Conservation (phyloP, 2,888 invertebrate species). For the Macrophya alboannulata region DNA sequence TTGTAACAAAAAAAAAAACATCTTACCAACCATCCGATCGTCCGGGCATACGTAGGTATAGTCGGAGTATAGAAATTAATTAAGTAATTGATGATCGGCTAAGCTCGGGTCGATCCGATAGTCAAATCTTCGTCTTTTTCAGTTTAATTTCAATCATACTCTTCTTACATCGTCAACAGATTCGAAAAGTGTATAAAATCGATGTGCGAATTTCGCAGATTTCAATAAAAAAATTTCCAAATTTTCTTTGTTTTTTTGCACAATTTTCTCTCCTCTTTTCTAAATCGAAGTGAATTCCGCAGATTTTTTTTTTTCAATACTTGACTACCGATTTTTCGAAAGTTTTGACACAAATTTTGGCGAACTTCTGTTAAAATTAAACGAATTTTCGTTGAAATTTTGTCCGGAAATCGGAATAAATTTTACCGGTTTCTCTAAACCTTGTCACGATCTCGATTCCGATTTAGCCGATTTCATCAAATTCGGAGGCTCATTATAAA, state of each 20-base stretch:
- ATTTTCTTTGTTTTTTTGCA: too few species aligned
- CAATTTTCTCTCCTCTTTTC: too few species aligned
- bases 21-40: not conserved
- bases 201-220: not conserved
- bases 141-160: not conserved
- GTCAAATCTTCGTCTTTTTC: conserved; percentile 2
- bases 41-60: too few species aligned
- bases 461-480: too few species aligned
- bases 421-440: too few species aligned
- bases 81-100: not conserved
- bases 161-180: not conserved
- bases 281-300: not conserved
- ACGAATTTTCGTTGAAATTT: not conserved
- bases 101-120: not conserved
- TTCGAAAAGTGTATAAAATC: not conserved
- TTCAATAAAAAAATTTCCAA: too few species aligned
- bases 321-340: not conserved
- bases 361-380: not conserved
- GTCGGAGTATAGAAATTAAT: not conserved
- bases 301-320: not conserved
- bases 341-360: not conserved
- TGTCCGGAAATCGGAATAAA: too few species aligned
- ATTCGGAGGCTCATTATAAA: too few species aligned
- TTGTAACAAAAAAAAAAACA: not conserved
- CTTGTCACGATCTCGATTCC: too few species aligned